Evolutionary conservation across 2,888 invertebrate species (phyloP).

Genomic region (Conchocele bisecta): DNA sequence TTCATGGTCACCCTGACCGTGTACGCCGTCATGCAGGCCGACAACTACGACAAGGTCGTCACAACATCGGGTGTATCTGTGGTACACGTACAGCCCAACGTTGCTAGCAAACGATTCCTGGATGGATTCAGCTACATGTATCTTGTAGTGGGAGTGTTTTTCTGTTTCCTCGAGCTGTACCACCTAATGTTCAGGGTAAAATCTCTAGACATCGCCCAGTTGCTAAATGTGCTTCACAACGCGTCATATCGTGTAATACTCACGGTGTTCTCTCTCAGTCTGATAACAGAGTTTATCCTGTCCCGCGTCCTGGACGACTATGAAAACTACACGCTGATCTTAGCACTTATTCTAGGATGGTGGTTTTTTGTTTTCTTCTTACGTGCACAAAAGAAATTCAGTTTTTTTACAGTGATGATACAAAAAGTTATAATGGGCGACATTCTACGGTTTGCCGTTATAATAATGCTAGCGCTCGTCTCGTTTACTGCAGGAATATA

Average conservation of each 20-base stretch:
- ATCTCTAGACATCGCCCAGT: constrained; percentile 34
- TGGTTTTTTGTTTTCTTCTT: constrained; percentile 72
- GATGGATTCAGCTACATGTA: constrained; percentile 38
- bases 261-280: constrained; percentile 54
- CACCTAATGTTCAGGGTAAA: constrained; percentile 44
- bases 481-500: constrained; percentile 70
- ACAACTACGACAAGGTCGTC: constrained; percentile 23
- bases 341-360: constrained; percentile 69
- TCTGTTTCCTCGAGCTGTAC: constrained; percentile 36
- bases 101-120: constrained; percentile 25
- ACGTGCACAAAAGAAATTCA: constrained; percentile 65
- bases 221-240: constrained; percentile 52
- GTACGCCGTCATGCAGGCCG: constrained; percentile 52
- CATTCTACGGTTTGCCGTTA: constrained; percentile 62
- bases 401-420: constrained; percentile 73
- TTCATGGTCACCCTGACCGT: constrained; percentile 61
- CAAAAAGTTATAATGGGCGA: constrained; percentile 69
- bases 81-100: not conserved
- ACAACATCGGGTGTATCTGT: not conserved
- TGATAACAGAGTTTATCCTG: constrained; percentile 59
- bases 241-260: constrained; percentile 54
- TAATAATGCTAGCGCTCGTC: constrained; percentile 63
- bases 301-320: constrained; percentile 24
- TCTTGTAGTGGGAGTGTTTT: constrained; percentile 51
- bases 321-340: constrained; percentile 60